Evolutionary conservation across 2,888 invertebrate genomes (phyloP).

Genomic region (Chrysotoxum bicinctum): DNA sequence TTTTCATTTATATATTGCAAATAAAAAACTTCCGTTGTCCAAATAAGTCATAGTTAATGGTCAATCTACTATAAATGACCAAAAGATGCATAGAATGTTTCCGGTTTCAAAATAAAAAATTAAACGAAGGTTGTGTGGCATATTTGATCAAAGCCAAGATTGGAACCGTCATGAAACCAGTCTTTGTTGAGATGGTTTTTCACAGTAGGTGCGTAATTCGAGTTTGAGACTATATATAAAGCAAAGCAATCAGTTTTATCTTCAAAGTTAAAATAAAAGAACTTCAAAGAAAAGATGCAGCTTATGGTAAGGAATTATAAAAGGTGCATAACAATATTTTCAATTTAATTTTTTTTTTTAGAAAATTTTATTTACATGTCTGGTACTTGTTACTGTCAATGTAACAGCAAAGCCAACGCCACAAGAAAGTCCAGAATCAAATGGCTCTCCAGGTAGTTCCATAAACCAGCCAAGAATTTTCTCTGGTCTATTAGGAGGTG

Average conservation of each 20-base stretch:
- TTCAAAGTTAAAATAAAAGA: conserved; percentile 18
- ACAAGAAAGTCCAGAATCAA: neutral
- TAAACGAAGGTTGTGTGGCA: neutral
- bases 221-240: conserved; percentile 46
- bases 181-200: conserved; percentile 1
- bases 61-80: conserved; percentile 24
- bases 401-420: conserved; percentile 10
- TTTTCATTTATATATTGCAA: conserved; percentile 40
- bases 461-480: conserved; percentile 21
- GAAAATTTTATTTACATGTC: conserved; percentile 17
- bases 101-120: conserved; percentile 11
- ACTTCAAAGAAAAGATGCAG: conserved; percentile 8
- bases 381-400: neutral
- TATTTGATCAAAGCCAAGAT: conserved; percentile 15
- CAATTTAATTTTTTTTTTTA: neutral
- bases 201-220: neutral
- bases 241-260: neutral
- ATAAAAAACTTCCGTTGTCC: conserved; percentile 49
- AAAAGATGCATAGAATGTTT: conserved; percentile 30
- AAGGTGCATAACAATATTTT: neutral
- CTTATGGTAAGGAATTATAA: conserved; percentile 12
- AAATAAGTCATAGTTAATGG: conserved; percentile 22
- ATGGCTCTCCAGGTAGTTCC: neutral
- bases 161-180: conserved; percentile 1
- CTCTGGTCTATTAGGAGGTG: conserved; percentile 30